phyloP scores from a whole-genome alignment of 2,113 vertebrate species.

The Eulemur rufifrons region DNA sequence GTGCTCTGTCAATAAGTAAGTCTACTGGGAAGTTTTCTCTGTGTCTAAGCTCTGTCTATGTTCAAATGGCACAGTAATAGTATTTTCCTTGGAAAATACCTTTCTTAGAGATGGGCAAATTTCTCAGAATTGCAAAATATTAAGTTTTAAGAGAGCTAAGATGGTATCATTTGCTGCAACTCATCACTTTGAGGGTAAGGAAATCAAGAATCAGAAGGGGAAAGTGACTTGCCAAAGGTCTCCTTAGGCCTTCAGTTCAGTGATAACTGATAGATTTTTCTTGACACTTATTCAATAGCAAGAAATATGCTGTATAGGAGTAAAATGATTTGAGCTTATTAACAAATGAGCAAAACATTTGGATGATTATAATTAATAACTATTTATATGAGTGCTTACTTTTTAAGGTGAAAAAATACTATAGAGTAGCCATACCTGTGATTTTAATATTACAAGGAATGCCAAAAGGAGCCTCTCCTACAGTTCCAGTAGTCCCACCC shows the following conservation, averaged over 20 bases:
- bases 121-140: slow-evolving; percentile 26
- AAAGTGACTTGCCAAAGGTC: slow-evolving; percentile 8
- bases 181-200: slow-evolving; percentile 7
- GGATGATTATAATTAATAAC: slow-evolving; percentile 30
- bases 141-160: neutral
- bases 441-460: slow-evolving; percentile 96
- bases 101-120: slow-evolving; percentile 9
- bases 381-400: slow-evolving; percentile 55
- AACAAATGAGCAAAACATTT: slow-evolving; percentile 50
- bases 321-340: slow-evolving; percentile 45
- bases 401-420: slow-evolving; percentile 62
- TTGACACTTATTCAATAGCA: neutral
- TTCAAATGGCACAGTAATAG: neutral
- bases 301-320: neutral
- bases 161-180: neutral
- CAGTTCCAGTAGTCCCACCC: slow-evolving; percentile 87
- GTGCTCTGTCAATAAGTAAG: neutral
- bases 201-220: slow-evolving; percentile 20
- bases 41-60: neutral
- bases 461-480: slow-evolving; percentile 94
- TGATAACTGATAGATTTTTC: slow-evolving; percentile 2
- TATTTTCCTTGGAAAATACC: slow-evolving; percentile 34
- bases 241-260: neutral
- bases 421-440: slow-evolving; percentile 87
- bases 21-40: neutral